Evolutionary conservation across 2,113 vertebrate genomes (phyloP), one percentile per base, ranked within the genome.

Genomic region (Cyrtonyx montezumae): DNA sequence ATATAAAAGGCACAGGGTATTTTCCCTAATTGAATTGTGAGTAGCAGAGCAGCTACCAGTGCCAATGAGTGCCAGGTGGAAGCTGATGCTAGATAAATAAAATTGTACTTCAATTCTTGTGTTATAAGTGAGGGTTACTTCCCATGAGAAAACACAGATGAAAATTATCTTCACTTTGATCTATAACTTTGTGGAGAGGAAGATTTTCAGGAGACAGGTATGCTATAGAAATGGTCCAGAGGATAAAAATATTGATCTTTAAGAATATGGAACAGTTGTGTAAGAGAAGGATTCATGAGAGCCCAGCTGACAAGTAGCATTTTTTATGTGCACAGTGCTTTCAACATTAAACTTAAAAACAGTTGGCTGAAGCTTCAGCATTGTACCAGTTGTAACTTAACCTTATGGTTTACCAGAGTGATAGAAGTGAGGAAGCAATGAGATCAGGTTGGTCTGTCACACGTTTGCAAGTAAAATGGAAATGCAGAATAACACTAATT

Each of bases 21-120:
- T 88, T 80, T 80, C 6, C 74, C 11, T 48, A 75, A 21, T 2
- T 81, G 51, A 79, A 75, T 84, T 84, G 37, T n/a, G 28, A 86
- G 37, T 78, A 34, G 30, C 51, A 84, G 61, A 78, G 40, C 42
- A 84, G 18, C 66, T 80, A 67, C 68, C 12, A 63, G 21, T 58
- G 28, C 58, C 74, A n/a, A 8, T 78, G 61, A 90, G 51, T 87
- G 46, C 42, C 61, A 46, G 43, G 20, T 92, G 37, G 55, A 94
- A 88, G n/a, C 21, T 58, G 32, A 36, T 43, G 48, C 5, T 46
- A 43, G 17, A 88, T 46, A 71, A 90, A 68, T 46, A 46, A 92
- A 78, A 56, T 7, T 6, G 2, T 19, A 6, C 79, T 93, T 94
- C 45, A 84, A 42, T 46, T 88, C 21, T 46, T 85, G 19, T 36